phyloP scores from a whole-genome alignment of 2,113 vertebrate genomes.

The Proteles cristata region DNA sequence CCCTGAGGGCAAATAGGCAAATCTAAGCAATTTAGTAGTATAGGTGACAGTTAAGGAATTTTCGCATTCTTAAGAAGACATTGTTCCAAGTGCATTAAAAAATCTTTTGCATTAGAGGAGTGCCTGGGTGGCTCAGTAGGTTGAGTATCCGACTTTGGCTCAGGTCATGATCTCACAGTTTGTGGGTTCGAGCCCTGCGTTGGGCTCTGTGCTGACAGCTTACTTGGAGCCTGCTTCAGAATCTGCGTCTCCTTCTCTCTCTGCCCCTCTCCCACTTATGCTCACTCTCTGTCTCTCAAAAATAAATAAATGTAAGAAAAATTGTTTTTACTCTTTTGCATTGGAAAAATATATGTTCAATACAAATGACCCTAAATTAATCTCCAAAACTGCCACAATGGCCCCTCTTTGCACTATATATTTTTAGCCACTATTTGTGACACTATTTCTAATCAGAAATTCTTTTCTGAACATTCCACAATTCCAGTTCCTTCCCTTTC shows the following conservation, averaged over 20 bases:
- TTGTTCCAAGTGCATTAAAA: slow-evolving; percentile 30
- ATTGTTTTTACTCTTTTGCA: not conserved
- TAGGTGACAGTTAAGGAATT: not conserved
- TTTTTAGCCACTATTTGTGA: not conserved
- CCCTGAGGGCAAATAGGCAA: not conserved
- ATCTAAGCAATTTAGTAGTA: not conserved
- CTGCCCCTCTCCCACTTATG: no score
- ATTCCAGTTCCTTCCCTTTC: not conserved
- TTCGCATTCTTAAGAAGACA: not conserved
- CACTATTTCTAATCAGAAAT: not conserved
- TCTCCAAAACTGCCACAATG: not conserved
- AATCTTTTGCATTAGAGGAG: no score
- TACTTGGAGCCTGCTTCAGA: no score
- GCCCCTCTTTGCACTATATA: not conserved
- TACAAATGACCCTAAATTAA: not conserved
- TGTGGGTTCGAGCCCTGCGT: no score
- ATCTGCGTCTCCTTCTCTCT: no score
- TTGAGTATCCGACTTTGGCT: no score
- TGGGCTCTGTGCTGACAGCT: no score
- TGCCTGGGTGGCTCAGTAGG: no score
- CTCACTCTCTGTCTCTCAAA: no score
- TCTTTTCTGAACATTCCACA: not conserved
- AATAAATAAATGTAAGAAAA: no score
- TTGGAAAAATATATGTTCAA: not conserved
- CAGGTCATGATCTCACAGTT: no score